phyloP scores from a whole-genome alignment of 2,797 vertebrate genomes.

The Acanthurus leucopareius region DNA sequence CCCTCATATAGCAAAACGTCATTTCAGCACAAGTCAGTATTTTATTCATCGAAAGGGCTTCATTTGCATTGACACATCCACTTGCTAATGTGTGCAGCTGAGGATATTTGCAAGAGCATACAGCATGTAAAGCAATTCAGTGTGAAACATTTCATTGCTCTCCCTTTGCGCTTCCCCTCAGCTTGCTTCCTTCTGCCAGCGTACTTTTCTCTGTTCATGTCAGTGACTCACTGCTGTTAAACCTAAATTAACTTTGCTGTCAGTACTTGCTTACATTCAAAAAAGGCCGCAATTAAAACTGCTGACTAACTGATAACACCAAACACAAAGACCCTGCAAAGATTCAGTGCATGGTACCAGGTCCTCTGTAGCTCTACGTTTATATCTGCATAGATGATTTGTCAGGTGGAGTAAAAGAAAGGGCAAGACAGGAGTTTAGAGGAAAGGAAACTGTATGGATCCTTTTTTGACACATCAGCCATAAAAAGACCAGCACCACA shows the following conservation, averaged over 20 bases:
- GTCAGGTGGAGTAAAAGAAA: constrained; percentile 21
- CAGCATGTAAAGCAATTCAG: constrained; percentile 19
- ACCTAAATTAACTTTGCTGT: constrained; percentile 36
- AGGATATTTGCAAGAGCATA: neutral
- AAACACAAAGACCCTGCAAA: neutral
- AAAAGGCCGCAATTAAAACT: constrained; percentile 33
- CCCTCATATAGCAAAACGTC: neutral
- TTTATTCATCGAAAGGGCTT: neutral
- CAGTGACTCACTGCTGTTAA: constrained; percentile 34
- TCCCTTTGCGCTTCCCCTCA: constrained; percentile 16
- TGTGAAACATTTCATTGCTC: neutral
- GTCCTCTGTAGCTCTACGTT: constrained; percentile 7
- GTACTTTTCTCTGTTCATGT: constrained; percentile 22
- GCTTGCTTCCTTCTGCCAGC: constrained; percentile 56
- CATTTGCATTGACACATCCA: neutral
- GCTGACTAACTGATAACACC: constrained; percentile 51
- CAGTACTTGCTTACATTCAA: constrained; percentile 61
- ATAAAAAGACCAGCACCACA: constrained; percentile 77
- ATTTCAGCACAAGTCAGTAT: neutral
- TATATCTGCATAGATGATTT: neutral
- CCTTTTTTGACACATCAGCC: constrained; percentile 31
- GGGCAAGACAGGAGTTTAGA: constrained; percentile 11
- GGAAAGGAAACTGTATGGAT: constrained; percentile 12
- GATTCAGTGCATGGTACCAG: constrained; percentile 34
- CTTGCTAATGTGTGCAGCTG: neutral